These are phyloP conservation scores for Lethrus apterus DNA, from an alignment of 1,140 invertebrate genomes.

Conservation along the genomic window DNA sequence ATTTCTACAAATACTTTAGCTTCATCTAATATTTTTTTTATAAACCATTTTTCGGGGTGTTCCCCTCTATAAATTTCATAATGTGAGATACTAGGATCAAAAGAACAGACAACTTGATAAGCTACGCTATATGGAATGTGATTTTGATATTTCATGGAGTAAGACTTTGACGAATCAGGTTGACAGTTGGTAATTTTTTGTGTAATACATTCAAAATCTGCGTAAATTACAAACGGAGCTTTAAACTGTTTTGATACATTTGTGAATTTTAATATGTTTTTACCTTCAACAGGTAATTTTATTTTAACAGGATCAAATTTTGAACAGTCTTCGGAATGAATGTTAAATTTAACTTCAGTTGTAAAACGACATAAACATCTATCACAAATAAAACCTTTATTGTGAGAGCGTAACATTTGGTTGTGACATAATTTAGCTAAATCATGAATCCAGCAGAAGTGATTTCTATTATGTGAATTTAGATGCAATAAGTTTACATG, in stretches of 20 bases:
- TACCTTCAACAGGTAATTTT: not conserved
- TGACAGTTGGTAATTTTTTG: not conserved
- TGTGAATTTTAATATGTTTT: slow-evolving; percentile 10
- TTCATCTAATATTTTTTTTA: slow-evolving; percentile 3
- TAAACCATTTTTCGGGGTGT: slow-evolving; percentile 4
- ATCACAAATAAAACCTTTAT: slow-evolving; percentile 25
- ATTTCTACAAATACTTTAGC: not conserved
- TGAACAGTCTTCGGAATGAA: slow-evolving; percentile 29
- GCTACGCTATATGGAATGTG: slow-evolving; percentile 16
- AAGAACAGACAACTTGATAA: slow-evolving; percentile 17
- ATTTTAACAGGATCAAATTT: not conserved
- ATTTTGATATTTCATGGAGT: not conserved
- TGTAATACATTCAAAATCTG: slow-evolving; percentile 15
- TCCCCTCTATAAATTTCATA: slow-evolving; percentile 10
- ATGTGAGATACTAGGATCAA: slow-evolving; percentile 11
- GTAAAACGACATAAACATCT: slow-evolving; percentile 35
- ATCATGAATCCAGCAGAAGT: not conserved
- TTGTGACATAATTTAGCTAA: not conserved
- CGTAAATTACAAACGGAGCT: slow-evolving; percentile 15
- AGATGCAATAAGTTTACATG: slow-evolving; percentile 7
- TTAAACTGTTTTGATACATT: slow-evolving; percentile 7
- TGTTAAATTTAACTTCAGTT: slow-evolving; percentile 18
- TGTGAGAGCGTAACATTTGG: not conserved
- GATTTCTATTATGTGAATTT: not conserved
- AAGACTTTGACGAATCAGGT: slow-evolving; percentile 1